Evolutionary conservation across 1,140 invertebrate species (phyloP), one percentile per base, ranked within the genome.

Genomic region (Brachionus calyciflorus): DNA sequence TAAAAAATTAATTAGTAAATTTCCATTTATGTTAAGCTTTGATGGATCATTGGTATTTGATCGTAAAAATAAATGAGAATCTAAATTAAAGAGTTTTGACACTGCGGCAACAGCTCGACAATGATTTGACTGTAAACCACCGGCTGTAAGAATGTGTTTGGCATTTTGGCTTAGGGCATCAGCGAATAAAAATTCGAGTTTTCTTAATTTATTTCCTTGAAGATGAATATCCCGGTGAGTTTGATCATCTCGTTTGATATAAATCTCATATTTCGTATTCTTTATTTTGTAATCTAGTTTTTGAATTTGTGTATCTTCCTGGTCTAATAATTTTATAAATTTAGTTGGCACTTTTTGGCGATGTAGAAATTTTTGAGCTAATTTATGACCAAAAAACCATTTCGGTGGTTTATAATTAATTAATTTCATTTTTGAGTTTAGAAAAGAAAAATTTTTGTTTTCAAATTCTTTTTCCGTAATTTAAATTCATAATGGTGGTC

Each of bases 101-200:
- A 79, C 77, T 1, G 81, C 63, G 19, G 81, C 80, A 2, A 80
- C 79, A 19, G 81, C 78, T 65, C 82, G 75, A 49, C 81, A 82
- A 77, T 83, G 81, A 77, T 83, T 83, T 33, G 81, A 82, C 60
- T 83, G 82, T 12, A 82, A 69, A 19, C 79, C 79, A 17, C 82
- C 82, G 77, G 80, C 81, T 2, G 82, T 83, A 14, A 82, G 80
- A 48, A 83, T 80, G 79, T 83, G 81, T 26, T 79, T 77, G 4
- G 77, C 75, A 14, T 26, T 7, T 48, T 78, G 77, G 0, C 57
- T 30, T 7, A 83, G 2, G 9, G 81, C 81, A 77, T 83, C 80
- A 24, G 82, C 82, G 76, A 83, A 77, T 17, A 83, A 69, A 76
- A 83, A 83, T 63, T 83, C 82, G 17, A 83, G 78, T 69, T 83